These are phyloP conservation scores for Plutomurus gul DNA, from an alignment of 1,140 invertebrate genomes.

Conservation along the genomic window DNA sequence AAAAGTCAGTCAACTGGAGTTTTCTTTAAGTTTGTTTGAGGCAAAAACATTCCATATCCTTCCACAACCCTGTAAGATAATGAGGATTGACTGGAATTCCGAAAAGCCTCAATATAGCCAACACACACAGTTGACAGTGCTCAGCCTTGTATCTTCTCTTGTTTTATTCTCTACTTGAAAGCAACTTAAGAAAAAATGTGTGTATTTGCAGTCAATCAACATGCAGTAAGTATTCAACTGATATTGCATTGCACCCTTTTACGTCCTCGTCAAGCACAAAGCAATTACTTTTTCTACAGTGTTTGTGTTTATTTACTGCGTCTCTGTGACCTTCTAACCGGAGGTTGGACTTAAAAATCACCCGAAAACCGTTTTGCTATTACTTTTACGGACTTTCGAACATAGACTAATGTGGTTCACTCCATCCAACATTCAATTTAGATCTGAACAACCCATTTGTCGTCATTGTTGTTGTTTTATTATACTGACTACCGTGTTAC, in stretches of 20 bases:
- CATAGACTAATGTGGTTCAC: no score
- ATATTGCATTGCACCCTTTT: no score
- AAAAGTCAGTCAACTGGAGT: not conserved
- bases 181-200: not conserved
- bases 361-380: no score
- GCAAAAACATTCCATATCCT: not conserved
- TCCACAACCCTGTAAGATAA: not conserved
- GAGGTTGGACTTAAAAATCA: no score
- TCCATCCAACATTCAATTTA: conserved; percentile 2
- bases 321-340: no score
- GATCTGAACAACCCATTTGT: conserved; percentile 14
- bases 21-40: conserved; percentile 1
- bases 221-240: no score
- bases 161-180: not conserved
- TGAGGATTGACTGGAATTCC: conserved; percentile 31
- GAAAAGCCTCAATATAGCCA: not conserved
- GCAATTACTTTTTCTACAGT: no score
- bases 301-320: no score
- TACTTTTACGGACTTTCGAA: no score
- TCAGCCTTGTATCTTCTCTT: not conserved
- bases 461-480: no score
- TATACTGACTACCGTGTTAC: no score
- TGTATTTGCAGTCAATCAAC: not conserved
- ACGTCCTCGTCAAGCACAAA: no score
- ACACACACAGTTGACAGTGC: not conserved